Evolutionary conservation across 1,140 invertebrate species (phyloP).

Genomic region (Marisa cornuarietis): DNA sequence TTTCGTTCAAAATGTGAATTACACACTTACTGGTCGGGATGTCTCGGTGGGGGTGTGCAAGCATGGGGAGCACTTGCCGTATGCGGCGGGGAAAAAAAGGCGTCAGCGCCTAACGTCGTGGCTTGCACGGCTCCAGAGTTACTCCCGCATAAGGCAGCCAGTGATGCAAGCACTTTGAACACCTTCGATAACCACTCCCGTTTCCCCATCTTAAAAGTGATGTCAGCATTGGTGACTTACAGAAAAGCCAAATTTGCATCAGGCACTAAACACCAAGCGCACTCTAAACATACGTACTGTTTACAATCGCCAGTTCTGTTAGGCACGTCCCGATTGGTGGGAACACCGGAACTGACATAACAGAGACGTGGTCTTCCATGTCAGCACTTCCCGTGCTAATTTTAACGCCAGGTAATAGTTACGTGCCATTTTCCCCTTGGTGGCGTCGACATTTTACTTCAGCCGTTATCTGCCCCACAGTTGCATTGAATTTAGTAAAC

Average conservation of each 20-base stretch:
- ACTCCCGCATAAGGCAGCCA: conserved; percentile 42
- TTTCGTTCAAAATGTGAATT: neutral
- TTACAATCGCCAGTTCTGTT: conserved; percentile 21
- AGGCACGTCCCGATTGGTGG: conserved; percentile 11
- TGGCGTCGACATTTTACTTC: no score
- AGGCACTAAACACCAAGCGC: neutral
- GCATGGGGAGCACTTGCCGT: neutral
- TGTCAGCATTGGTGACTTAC: neutral
- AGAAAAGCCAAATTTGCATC: conserved; percentile 12
- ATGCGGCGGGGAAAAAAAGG: neutral
- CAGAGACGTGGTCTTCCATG: conserved; percentile 24
- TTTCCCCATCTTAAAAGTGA: conserved; percentile 33
- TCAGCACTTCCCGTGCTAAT: conserved; percentile 25
- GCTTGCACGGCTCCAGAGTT: neutral
- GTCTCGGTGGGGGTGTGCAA: neutral
- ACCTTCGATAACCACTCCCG: conserved; percentile 44
- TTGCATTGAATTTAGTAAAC: no score
- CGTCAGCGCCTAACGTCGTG: conserved; percentile 5
- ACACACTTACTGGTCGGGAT: conserved; percentile 5
- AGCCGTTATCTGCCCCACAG: no score
- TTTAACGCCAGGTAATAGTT: neutral
- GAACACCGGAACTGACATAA: conserved; percentile 22
- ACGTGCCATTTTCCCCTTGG: no score
- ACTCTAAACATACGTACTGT: conserved; percentile 2
- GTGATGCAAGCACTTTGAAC: conserved; percentile 42